These are phyloP conservation scores for Lasiurus borealis DNA, from an alignment of 2,113 vertebrate genomes.

Conservation along the genomic window DNA sequence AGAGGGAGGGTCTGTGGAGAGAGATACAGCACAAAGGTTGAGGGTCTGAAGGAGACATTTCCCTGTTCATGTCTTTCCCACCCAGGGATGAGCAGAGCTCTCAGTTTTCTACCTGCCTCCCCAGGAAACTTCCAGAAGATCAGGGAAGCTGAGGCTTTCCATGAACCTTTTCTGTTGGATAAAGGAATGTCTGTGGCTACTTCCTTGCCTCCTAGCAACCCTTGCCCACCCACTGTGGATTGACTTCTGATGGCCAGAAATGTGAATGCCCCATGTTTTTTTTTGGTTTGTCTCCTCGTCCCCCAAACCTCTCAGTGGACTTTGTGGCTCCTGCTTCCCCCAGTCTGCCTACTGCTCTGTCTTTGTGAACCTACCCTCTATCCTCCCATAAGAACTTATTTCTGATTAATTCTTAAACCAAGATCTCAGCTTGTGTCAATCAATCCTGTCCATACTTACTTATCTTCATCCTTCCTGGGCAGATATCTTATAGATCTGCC, in stretches of 20 bases:
- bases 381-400: neutral
- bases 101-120: neutral
- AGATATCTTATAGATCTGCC: neutral
- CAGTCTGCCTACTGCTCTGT: neutral
- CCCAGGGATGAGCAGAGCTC: neutral
- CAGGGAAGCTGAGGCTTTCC: neutral
- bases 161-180: neutral
- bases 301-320: neutral
- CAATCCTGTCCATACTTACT: neutral
- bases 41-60: neutral
- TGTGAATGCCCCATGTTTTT: neutral
- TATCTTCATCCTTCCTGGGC: neutral
- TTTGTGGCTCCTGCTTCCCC: neutral
- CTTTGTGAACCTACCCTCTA: neutral
- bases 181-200: fast-evolving
- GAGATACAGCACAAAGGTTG: neutral
- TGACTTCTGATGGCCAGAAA: neutral
- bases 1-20: constrained; percentile 58
- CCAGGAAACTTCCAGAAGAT: neutral
- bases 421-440: neutral
- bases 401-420: neutral
- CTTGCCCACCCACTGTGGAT: fast-evolving
- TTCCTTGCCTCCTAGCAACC: neutral
- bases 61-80: too few species aligned
- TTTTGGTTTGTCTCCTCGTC: fast-evolving